Conservation (phyloP, 2,888 invertebrate species). For the Zygaena filipendulae region DNA sequence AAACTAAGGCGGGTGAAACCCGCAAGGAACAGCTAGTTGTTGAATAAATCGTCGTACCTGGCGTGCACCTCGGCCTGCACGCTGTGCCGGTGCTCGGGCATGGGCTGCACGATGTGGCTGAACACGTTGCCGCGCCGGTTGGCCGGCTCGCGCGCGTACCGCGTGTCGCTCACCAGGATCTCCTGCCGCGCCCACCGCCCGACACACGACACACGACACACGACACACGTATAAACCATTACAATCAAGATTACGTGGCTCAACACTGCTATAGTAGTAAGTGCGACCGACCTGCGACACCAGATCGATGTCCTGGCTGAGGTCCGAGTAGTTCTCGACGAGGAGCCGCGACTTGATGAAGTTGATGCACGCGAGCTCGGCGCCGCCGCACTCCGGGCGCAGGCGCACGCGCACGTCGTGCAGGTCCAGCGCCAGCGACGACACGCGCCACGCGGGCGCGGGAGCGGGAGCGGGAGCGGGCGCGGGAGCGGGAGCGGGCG, state of each 20-base stretch:
- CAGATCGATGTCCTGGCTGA: slow-evolving; percentile 90
- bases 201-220: too few species aligned
- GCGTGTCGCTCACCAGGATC: slow-evolving; percentile 82
- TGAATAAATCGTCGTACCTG: slow-evolving; percentile 29
- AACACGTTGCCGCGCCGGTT: slow-evolving; percentile 87
- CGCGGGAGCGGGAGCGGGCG: too few species aligned
- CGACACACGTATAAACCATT: not conserved
- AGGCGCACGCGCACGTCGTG: slow-evolving; percentile 86
- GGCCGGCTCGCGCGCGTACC: slow-evolving; percentile 73
- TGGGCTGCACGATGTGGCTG: slow-evolving; percentile 87
- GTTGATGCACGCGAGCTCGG: slow-evolving; percentile 85
- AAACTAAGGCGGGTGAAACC: too few species aligned
- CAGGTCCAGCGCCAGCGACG: slow-evolving; percentile 84
- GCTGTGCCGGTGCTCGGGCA: slow-evolving; percentile 66
- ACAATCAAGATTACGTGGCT: too few species aligned
- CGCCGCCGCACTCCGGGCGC: slow-evolving; percentile 64
- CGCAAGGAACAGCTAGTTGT: too few species aligned
- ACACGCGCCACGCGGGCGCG: slow-evolving; percentile 83
- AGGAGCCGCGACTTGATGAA: slow-evolving; percentile 91
- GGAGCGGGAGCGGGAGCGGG: too few species aligned
- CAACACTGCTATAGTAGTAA: not conserved
- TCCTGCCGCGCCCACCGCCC: slow-evolving; percentile 40
- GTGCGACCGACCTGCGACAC: slow-evolving; percentile 77
- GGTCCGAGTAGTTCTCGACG: slow-evolving; percentile 88
- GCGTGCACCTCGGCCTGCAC: slow-evolving; percentile 83